Percentiles rank a stretch among this genome's conserved stretches.
Conservation (phyloP, 1,140 invertebrate genomes). For the Paracyclopina nana region DNA sequence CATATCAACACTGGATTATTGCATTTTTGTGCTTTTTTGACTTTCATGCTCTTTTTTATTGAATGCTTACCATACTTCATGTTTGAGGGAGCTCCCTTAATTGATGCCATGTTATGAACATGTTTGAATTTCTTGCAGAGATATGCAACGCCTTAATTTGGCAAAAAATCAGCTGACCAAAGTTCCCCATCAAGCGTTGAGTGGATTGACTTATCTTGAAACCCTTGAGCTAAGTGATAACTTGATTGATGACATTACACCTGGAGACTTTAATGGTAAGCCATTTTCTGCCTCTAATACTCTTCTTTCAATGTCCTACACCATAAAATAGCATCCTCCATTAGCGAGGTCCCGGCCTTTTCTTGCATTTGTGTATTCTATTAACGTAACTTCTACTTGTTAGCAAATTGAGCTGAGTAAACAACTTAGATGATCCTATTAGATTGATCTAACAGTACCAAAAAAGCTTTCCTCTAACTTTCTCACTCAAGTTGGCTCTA, state of each 20-base stretch:
- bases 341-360: too few relatives aligned
- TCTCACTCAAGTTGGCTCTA: too few relatives aligned
- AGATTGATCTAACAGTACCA: constrained; percentile 41
- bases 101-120: too few relatives aligned
- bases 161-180: constrained; percentile 55
- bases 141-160: constrained; percentile 58
- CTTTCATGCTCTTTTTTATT: too few relatives aligned
- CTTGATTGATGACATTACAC: constrained; percentile 45
- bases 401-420: constrained; percentile 37
- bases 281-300: constrained; percentile 34
- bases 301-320: too few relatives aligned
- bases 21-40: too few relatives aligned
- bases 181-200: constrained; percentile 52
- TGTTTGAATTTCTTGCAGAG: constrained; percentile 25
- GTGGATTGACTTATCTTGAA: constrained; percentile 50
- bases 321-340: too few relatives aligned
- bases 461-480: too few relatives aligned
- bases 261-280: constrained; percentile 62
- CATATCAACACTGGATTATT: too few relatives aligned
- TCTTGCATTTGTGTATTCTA: constrained; percentile 38
- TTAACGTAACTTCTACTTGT: constrained; percentile 36
- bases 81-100: too few relatives aligned
- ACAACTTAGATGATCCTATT: constrained; percentile 48
- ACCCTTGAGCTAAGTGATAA: constrained; percentile 61
- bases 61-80: too few relatives aligned